A percentile compares a stretch with the other conserved stretches of the same genome.
Evolutionary conservation across 2,113 vertebrate species (phyloP).

Genomic region (Trochalopteron elliotii): DNA sequence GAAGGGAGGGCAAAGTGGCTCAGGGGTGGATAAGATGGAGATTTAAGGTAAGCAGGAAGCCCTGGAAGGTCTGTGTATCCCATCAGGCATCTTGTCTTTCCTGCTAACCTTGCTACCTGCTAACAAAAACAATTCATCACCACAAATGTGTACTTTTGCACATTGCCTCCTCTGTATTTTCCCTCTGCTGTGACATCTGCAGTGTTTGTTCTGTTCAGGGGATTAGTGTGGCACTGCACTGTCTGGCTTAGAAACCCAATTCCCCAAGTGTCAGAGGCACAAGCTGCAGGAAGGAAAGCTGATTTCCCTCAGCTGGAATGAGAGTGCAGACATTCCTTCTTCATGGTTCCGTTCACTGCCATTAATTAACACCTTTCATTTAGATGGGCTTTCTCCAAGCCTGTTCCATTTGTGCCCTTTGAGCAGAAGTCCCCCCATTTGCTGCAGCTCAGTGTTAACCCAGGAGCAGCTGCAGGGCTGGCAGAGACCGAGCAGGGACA

Average conservation of each 20-base stretch:
- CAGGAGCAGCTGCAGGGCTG: neutral
- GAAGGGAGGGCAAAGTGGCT: neutral
- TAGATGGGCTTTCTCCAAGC: neutral
- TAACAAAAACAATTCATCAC: neutral
- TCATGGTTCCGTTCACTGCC: neutral
- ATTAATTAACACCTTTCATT: conserved; percentile 23
- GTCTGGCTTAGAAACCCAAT: neutral
- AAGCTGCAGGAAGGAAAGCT: neutral
- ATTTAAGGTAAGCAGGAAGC: neutral
- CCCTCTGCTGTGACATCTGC: neutral
- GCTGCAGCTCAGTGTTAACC: neutral
- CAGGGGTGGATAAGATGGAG: neutral
- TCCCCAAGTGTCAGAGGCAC: neutral
- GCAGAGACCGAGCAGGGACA: neutral
- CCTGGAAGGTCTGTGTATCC: neutral
- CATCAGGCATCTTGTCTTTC: neutral
- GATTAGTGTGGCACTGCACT: neutral
- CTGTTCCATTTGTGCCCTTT: neutral
- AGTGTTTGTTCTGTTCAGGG: neutral
- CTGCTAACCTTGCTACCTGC: neutral
- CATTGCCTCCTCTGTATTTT: neutral
- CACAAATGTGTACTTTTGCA: neutral
- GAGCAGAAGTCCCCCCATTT: neutral
- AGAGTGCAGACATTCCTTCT: neutral
- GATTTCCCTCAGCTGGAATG: neutral